Evolutionary conservation across 2,113 vertebrate genomes (phyloP), one percentile per base, ranked within the genome.

Genomic region (Embiotoca jacksoni): DNA sequence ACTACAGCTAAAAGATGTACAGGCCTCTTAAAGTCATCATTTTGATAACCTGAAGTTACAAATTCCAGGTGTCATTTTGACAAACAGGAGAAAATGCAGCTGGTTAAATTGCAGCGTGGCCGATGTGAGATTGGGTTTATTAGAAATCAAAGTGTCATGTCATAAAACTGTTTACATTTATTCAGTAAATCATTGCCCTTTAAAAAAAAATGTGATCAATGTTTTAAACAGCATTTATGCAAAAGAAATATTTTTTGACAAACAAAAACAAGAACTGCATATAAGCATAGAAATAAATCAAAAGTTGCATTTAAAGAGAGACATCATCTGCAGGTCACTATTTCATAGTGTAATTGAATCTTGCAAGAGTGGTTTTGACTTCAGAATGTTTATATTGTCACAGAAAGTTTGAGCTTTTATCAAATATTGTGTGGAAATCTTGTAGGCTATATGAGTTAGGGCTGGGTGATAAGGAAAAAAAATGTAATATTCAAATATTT

Each of bases 181-280:
- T 74, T 70, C 50, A 71, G 75, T 84, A 58, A 66, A 79, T 67
- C 31, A 57, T 76, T 46, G 36, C 64, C 71, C 8, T 85, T 64
- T 82, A 55, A 77, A 75, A n/a, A 62, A 74, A 84, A 66, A 54
- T 67, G 37, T 75, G 52, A 83, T 75, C 35, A 39, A 57, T 73
- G 64, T 88, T 78, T 83, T 56, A 50, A 81, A 81, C 50, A 44
- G 77, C 80, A 82, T 82, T 89, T 72, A 82, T 82, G 85, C 82
- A 84, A 83, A 85, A 81, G 8, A 81, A 78, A 83, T 66, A 82
- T 86, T 85, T 88, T 80, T 66, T 62, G 60, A 81, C 60, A 81
- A 78, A 86, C 65, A 78, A 78, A 78, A 11, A 82, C 75, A 82
- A 72, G 79, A 78, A 80, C 2, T 4, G 50, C 15, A 2, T 59